phyloP scores from a whole-genome alignment of 2,113 vertebrate genomes.

The Tachuris rubrigastra region DNA sequence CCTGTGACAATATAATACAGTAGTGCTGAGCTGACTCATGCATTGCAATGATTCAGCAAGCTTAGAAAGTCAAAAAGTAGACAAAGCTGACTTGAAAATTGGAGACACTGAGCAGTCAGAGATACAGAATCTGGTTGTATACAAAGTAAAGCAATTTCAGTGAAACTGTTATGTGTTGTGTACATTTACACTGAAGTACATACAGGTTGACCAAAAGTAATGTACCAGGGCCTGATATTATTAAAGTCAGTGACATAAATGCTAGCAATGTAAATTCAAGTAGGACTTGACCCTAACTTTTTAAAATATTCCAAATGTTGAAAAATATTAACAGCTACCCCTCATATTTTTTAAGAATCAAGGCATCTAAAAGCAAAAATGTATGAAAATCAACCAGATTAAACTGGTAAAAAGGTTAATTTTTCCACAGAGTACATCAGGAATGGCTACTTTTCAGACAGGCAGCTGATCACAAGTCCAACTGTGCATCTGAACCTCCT shows the following conservation, averaged over 20 bases:
- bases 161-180: background rate
- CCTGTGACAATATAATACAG: slow-evolving; percentile 7
- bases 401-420: background rate
- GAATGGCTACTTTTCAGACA: background rate
- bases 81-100: slow-evolving; percentile 2
- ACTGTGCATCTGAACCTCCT: background rate
- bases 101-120: background rate
- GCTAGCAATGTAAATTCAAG: background rate
- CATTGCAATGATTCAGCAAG: slow-evolving; percentile 47
- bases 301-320: background rate
- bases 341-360: background rate
- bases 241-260: background rate
- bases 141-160: background rate
- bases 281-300: background rate
- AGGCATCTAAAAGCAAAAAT: background rate
- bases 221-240: background rate
- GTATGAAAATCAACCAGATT: background rate
- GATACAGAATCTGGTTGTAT: background rate
- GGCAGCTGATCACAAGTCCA: background rate
- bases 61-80: slow-evolving; percentile 15
- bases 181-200: background rate
- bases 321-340: background rate
- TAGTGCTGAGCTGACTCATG: slow-evolving; percentile 7
- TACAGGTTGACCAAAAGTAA: background rate
- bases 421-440: background rate